Percentiles rank a stretch among this genome's conserved stretches.
Conservation (phyloP, 2,888 invertebrate species). For the Stegophylla sp. region DNA sequence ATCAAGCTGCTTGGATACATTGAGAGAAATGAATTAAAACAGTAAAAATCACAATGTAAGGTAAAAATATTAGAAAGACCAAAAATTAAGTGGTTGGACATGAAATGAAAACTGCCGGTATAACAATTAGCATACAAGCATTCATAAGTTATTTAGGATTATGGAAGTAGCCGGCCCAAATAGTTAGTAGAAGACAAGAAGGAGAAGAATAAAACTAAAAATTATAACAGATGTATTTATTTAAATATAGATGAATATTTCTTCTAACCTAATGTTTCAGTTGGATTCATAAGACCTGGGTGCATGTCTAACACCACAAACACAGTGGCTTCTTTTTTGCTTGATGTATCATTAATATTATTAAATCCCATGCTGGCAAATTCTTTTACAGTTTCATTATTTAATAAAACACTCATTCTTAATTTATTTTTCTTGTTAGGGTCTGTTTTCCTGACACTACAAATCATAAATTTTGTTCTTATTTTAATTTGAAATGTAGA, state of each 20-base stretch:
- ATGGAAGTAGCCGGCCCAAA: too few species aligned
- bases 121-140: too few species aligned
- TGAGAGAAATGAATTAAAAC: too few species aligned
- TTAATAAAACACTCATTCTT: conserved; percentile 49
- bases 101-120: too few species aligned
- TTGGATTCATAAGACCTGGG: conserved; percentile 76
- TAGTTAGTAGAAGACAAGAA: too few species aligned
- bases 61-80: too few species aligned
- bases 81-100: too few species aligned
- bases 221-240: neutral
- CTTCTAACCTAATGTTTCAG: conserved; percentile 72
- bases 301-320: conserved; percentile 76
- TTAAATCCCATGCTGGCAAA: conserved; percentile 44
- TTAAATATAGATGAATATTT: neutral
- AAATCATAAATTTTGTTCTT: conserved; percentile 3
- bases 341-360: conserved; percentile 46
- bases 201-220: too few species aligned
- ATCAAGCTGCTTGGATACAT: too few species aligned
- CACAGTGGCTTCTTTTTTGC: conserved; percentile 67
- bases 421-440: conserved; percentile 39
- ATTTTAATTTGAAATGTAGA: neutral
- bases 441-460: conserved; percentile 39
- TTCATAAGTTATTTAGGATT: too few species aligned
- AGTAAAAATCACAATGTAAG: too few species aligned
- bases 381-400: conserved; percentile 55